Base-by-base conservation (phyloP, 2,888 invertebrate genomes). In the Chymomyza procnemis region DNA sequence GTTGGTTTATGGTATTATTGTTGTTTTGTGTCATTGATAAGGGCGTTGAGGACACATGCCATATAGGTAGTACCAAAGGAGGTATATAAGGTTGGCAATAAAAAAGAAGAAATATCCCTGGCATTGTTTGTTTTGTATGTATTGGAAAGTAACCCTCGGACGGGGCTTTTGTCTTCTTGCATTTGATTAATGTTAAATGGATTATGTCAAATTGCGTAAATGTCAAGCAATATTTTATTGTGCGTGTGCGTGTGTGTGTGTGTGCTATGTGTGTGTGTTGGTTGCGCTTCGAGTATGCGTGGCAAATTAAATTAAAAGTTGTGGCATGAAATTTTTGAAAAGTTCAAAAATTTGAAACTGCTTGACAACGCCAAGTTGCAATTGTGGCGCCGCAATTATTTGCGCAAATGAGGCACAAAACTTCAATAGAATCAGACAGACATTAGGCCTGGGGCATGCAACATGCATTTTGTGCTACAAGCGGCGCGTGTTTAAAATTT, bases 131-230 rank as follows among this genome's bases (percentile, higher is more conserved):
- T 48, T 22, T 54, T 19, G 54, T 48, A 1, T 60, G 60, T 48
- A 48, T 21, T 4, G 8, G 14, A 5, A 34, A 14, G 34, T 19
- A 58, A 22, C 30, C 26, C 57, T 19, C 14, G 59, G 67, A n/a
- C 61, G 73, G 71, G 74, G 73, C 55, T 69, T 34, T 71, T 71
- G 69, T 74, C 69, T 70, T 74, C 69, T 70, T 60, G 59, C 71
- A 66, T 69, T 50, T 78, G 85, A 78, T 79, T 84, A 79, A 80
- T 79, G 82, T 75, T 73, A 78, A 86, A 85, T 84, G 86, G 86
- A 86, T 85, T 82, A 82, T 78, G 86, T 84, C 86, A 80, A 82
- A 82, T 85, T 79, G 79, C 78, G 82, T 82, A 77, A 82, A 80
- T 82, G 84, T 78, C 81, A 78, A 74, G 50, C 62, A 57, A 55